These are phyloP conservation scores for Panzeria rudis DNA, from an alignment of 2,888 invertebrate genomes.

Conservation along the genomic window DNA sequence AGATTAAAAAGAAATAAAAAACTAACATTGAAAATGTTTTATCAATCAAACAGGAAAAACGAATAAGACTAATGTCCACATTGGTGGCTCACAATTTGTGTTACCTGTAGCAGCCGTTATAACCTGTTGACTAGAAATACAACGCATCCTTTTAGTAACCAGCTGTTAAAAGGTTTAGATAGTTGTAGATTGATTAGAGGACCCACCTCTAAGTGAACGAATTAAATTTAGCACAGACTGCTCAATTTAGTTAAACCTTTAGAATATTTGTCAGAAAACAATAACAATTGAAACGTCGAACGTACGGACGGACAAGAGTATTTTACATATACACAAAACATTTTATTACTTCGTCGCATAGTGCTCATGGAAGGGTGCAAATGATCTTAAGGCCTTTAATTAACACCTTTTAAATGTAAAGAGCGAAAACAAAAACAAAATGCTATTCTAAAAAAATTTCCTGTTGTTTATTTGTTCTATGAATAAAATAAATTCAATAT, in stretches of 20 bases:
- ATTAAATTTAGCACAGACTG: conserved; percentile 38
- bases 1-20: conserved; percentile 15
- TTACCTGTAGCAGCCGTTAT: conserved; percentile 42
- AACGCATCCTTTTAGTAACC: conserved; percentile 41
- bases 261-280: background rate
- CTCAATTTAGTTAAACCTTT: conserved; percentile 25
- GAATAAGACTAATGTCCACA: conserved; percentile 20
- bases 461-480: conserved; percentile 25
- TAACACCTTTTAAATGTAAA: conserved; percentile 53
- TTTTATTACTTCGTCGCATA: background rate
- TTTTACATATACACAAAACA: background rate
- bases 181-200: conserved; percentile 37
- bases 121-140: conserved; percentile 11
- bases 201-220: conserved; percentile 30
- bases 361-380: background rate
- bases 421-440: background rate
- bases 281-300: background rate
- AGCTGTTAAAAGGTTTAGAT: conserved; percentile 57
- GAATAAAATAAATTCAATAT: conserved; percentile 31
- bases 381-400: conserved; percentile 42
- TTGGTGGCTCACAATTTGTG: background rate
- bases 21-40: conserved; percentile 12
- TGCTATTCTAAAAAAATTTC: conserved; percentile 1
- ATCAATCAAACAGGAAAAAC: conserved; percentile 11
- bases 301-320: background rate